Base-by-base conservation (phyloP, 2,113 vertebrate species). In the Platysteira castanea region DNA sequence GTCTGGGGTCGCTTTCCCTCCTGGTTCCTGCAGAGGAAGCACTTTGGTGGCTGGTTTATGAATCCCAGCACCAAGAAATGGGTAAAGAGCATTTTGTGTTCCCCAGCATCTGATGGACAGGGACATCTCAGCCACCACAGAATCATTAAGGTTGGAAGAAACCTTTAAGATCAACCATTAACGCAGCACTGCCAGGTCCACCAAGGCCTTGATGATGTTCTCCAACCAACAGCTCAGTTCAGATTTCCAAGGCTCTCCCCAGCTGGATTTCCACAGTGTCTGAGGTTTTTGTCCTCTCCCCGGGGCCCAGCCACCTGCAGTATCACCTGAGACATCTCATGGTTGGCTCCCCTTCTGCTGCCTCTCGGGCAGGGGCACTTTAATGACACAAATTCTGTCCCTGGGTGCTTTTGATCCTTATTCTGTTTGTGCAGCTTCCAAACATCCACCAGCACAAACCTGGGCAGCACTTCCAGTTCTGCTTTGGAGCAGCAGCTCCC, bases 81-180 rank as follows among this genome's bases (percentile, higher is more conserved):
- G 42, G 60, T 39, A 42, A 71, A 37, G 21, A 63, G 18, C 24
- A 19, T 21, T 65, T 53, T 47, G 42, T 11, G 6, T 13, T 77
- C 50, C 41, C 33, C 35, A 5, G 0, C 8, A 11, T 39, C 50
- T 59, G 63, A 47, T 13, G 28, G 61, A 33, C 53, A 60, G 57
- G 33, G 60, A 44, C 0, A 0, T n/a, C 52, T 44, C 60, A 57
- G 11, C 63, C 71, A 49, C 15, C n/a, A 84, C 0, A 6, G 56
- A 49, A 22, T 35, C 17, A 53, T 5, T 37, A 9, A 49, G 10
- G 22, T 13, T 77, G 63, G 21, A 54, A 69, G 75, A 77, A 69
- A 16, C 6, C 26, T 37, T 33, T 3, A 49, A 49, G 18, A 7
- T 16, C 54, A 24, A 2, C 22, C 26, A 61, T 61, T 15, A 49